Percentiles rank a stretch among this genome's conserved stretches.
Evolutionary conservation across 2,888 invertebrate genomes (phyloP).

Genomic region (Meandrusa payeni): DNA sequence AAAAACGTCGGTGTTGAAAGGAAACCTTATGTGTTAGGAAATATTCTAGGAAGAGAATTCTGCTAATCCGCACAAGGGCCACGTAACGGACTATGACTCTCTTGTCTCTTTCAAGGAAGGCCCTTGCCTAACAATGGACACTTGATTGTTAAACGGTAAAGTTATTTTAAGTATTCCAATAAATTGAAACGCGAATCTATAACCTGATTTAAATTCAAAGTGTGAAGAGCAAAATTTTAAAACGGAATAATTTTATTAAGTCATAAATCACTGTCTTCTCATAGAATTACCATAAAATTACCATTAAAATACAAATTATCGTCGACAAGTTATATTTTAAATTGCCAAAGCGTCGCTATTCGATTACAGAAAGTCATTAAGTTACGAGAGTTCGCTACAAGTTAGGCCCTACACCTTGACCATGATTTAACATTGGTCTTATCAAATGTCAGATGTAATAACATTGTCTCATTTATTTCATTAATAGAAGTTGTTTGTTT

Average conservation of each 20-base stretch:
- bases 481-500: not conserved
- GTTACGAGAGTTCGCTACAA: constrained; percentile 13
- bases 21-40: too few species aligned
- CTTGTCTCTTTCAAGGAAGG: too few species aligned
- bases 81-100: too few species aligned
- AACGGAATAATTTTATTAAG: constrained; percentile 28
- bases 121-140: too few species aligned
- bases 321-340: constrained; percentile 28
- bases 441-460: not conserved
- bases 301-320: constrained; percentile 32
- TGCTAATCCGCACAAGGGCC: too few species aligned
- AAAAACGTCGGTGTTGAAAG: too few species aligned
- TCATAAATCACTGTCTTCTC: constrained; percentile 34
- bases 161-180: too few species aligned
- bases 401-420: constrained; percentile 21
- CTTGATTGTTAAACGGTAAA: too few species aligned
- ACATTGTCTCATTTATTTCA: not conserved
- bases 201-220: constrained; percentile 12
- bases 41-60: too few species aligned
- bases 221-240: constrained; percentile 8
- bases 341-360: constrained; percentile 27
- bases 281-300: constrained; percentile 34
- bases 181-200: constrained; percentile 14
- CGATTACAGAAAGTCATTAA: constrained; percentile 25
- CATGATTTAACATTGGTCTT: not conserved